A percentile compares a stretch with the other conserved stretches of the same genome.
Evolutionary conservation across 2,888 invertebrate species (phyloP).

Genomic region (Myopa testacea): DNA sequence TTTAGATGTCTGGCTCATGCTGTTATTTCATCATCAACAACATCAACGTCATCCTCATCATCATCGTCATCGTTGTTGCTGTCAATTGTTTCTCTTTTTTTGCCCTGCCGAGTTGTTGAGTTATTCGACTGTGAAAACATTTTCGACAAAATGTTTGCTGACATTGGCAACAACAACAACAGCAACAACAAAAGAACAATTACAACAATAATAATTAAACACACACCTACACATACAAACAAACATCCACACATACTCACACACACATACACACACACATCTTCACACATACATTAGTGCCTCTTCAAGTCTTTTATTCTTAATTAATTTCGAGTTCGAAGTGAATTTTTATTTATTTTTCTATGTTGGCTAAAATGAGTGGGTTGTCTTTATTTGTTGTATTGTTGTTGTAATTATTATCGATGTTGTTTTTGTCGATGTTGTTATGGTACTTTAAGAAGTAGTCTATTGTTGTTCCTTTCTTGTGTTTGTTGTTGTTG

Average conservation of each 20-base stretch:
- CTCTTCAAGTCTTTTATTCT: not conserved
- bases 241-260: not conserved
- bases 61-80: not conserved
- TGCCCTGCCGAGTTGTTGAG: not conserved
- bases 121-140: slow-evolving; percentile 9
- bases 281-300: not conserved
- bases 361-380: not conserved
- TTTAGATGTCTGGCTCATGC: not conserved
- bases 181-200: not conserved
- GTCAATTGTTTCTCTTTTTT: not conserved
- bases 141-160: slow-evolving; percentile 20
- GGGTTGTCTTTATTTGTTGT: not conserved
- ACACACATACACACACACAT: not conserved
- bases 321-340: slow-evolving; percentile 7
- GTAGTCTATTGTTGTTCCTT: too few relatives aligned
- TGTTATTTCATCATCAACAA: slow-evolving; percentile 24
- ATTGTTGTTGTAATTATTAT: not conserved
- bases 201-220: not conserved
- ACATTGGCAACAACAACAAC: not conserved
- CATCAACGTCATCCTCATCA: not conserved
- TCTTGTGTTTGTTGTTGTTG: too few relatives aligned
- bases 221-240: not conserved
- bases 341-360: not conserved
- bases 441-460: not conserved
- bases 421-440: not conserved